Evolutionary conservation across 2,113 vertebrate genomes (phyloP).

Genomic region (Varanus salvator): DNA sequence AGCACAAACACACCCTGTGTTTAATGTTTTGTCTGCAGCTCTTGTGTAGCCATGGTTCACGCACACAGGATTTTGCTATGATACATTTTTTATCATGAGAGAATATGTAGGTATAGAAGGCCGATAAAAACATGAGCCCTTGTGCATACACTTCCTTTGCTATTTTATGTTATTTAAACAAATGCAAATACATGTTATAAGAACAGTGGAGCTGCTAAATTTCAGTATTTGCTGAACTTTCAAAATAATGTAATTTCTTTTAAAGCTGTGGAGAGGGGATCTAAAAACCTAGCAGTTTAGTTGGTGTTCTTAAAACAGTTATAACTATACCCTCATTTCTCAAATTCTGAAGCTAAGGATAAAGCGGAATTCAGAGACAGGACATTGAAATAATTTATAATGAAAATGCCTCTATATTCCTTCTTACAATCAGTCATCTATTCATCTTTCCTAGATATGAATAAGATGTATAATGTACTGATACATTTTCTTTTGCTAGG

Average conservation of each 20-base stretch:
- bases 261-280: not conserved
- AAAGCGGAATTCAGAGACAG: conserved; percentile 43
- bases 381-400: conserved; percentile 63
- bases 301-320: conserved; percentile 51
- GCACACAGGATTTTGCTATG: not conserved
- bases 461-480: conserved; percentile 65
- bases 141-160: not conserved
- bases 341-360: conserved; percentile 24
- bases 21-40: not conserved
- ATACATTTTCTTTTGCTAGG: conserved; percentile 58
- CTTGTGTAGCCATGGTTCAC: not conserved
- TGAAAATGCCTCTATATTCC: conserved; percentile 68
- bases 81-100: not conserved
- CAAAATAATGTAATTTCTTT: conserved; percentile 49
- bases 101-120: not conserved
- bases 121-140: not conserved
- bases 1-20: too few relatives aligned
- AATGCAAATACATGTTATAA: not conserved
- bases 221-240: conserved; percentile 43
- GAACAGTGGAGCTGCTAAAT: conserved; percentile 7
- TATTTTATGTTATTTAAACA: not conserved
- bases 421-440: conserved; percentile 74
- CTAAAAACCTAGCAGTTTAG: conserved; percentile 64
- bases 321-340: conserved; percentile 55
- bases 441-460: conserved; percentile 70